phyloP scores from a whole-genome alignment of 2,888 invertebrate genomes.

The Sialis fuliginosa region DNA sequence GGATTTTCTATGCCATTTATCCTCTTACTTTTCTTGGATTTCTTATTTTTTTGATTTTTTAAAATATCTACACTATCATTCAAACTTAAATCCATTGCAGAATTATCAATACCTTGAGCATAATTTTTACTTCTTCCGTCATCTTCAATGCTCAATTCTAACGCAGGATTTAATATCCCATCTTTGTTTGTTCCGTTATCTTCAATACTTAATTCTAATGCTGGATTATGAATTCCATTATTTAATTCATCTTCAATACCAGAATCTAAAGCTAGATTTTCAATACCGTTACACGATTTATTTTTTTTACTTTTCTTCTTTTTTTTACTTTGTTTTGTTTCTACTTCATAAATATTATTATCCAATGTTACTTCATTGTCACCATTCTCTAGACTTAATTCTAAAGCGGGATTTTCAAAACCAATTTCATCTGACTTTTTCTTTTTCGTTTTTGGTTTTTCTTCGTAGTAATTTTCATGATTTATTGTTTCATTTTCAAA shows the following conservation, averaged over 20 bases:
- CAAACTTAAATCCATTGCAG: slow-evolving; percentile 7
- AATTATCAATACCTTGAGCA: slow-evolving; percentile 9
- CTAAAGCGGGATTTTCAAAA: slow-evolving; percentile 8
- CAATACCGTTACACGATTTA: not conserved
- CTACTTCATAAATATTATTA: slow-evolving; percentile 4
- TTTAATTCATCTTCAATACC: not conserved
- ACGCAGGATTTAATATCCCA: not conserved
- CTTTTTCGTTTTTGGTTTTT: slow-evolving; percentile 5
- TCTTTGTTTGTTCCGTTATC: slow-evolving; percentile 11
- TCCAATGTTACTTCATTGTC: slow-evolving; percentile 4
- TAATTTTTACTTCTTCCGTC: not conserved
- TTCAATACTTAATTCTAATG: slow-evolving; percentile 10
- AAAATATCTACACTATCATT: not conserved
- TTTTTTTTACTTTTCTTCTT: slow-evolving; percentile 5
- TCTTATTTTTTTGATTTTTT: not conserved
- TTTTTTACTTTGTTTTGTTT: slow-evolving; percentile 10
- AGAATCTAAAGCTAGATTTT: slow-evolving; percentile 2
- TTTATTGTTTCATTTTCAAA: too few species aligned
- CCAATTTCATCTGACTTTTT: slow-evolving; percentile 6
- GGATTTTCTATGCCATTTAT: not conserved
- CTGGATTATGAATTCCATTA: slow-evolving; percentile 9
- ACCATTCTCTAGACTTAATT: slow-evolving; percentile 4
- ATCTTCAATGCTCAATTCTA: not conserved
- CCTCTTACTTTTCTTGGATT: not conserved
- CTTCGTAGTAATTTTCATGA: not conserved